phyloP scores from a whole-genome alignment of 2,113 vertebrate genomes.

The Xenotilapia caudafasciata region DNA sequence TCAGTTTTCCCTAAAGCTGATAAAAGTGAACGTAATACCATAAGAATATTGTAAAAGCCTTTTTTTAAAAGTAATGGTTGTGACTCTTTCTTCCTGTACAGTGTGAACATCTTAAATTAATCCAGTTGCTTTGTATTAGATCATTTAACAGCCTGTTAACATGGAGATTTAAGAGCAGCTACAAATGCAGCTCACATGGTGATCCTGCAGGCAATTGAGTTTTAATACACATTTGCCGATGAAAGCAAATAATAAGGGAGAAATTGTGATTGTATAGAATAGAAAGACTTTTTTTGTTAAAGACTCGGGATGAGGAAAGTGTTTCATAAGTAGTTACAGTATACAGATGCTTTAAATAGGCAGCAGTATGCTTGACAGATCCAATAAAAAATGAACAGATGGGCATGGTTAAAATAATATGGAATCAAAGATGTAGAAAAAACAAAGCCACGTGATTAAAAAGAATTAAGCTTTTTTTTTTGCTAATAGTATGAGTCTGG shows the following conservation, averaged over 20 bases:
- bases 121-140: not conserved
- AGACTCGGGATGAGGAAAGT: not conserved
- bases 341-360: not conserved
- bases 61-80: not conserved
- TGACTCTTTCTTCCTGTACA: not conserved
- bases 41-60: not conserved
- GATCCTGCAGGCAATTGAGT: not conserved
- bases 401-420: not conserved
- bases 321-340: conserved; percentile 24
- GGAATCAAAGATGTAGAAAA: not conserved
- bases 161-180: conserved; percentile 33
- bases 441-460: too few relatives aligned
- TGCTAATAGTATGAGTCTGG: too few relatives aligned
- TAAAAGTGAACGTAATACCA: not conserved
- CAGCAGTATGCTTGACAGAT: not conserved
- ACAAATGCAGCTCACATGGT: not conserved
- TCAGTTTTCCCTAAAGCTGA: not conserved
- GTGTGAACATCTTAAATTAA: not conserved
- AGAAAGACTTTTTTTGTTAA: not conserved
- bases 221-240: conserved; percentile 24
- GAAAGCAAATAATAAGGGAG: conserved; percentile 11
- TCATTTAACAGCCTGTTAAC: not conserved
- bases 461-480: too few relatives aligned
- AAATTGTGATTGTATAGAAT: not conserved
- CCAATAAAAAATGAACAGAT: not conserved